phyloP scores from a whole-genome alignment of 2,888 invertebrate genomes.

The Cheilosia grossa region DNA sequence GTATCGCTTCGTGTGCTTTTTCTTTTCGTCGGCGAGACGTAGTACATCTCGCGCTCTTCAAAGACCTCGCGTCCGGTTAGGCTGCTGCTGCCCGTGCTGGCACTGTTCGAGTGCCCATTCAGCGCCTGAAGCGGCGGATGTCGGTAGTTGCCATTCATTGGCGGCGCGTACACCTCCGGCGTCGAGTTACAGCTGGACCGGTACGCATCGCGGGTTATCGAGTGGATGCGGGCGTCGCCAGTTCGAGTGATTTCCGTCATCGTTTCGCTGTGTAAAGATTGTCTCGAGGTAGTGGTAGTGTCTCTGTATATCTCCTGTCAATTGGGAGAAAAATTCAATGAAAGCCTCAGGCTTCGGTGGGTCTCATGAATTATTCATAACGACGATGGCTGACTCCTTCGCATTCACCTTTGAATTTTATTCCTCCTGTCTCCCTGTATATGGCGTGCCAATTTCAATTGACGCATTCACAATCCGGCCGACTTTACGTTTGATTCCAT shows the following conservation, averaged over 20 bases:
- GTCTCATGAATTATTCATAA: conserved; percentile 72
- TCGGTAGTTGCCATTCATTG: conserved; percentile 64
- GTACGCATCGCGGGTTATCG: conserved; percentile 58
- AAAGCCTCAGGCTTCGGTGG: conserved; percentile 39
- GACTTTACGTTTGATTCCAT: conserved; percentile 55
- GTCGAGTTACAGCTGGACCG: conserved; percentile 70
- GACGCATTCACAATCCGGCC: conserved; percentile 27
- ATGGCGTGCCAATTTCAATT: conserved; percentile 13
- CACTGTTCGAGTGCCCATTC: conserved; percentile 79
- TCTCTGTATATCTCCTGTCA: conserved; percentile 34
- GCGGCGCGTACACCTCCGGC: conserved; percentile 62
- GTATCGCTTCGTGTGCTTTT: conserved; percentile 76
- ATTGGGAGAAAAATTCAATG: conserved; percentile 33
- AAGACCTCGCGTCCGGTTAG: conserved; percentile 70
- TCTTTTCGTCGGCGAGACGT: conserved; percentile 82
- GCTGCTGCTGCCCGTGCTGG: conserved; percentile 79
- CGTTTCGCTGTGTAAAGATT: neutral
- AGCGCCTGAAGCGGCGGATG: conserved; percentile 79
- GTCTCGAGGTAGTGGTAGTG: conserved; percentile 65
- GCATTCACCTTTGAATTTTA: conserved; percentile 1
- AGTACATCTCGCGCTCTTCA: conserved; percentile 82
- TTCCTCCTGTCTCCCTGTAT: neutral
- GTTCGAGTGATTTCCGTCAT: conserved; percentile 69
- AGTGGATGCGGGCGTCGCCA: conserved; percentile 59
- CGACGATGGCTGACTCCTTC: conserved; percentile 26